Evolutionary conservation across 2,797 vertebrate genomes (phyloP).

Genomic region (Valencia hispanica): DNA sequence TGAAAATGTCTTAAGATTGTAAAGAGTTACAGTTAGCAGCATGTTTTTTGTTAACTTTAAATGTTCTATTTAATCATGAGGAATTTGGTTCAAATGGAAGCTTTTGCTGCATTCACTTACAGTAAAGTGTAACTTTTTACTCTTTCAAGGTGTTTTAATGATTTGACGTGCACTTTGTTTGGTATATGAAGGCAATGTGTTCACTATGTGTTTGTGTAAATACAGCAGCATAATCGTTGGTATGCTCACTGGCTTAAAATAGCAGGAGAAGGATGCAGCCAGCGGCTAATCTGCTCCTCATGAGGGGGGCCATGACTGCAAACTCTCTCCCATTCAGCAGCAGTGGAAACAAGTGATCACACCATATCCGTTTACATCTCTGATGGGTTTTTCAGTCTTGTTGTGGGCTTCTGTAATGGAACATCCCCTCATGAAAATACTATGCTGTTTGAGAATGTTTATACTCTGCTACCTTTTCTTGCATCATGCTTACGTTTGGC

Average conservation of each 20-base stretch:
- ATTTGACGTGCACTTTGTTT: background rate
- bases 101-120: background rate
- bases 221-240: conserved; percentile 1
- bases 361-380: conserved; percentile 72
- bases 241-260: conserved; percentile 11
- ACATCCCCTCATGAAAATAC: conserved; percentile 66
- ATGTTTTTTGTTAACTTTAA: background rate
- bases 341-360: conserved; percentile 78
- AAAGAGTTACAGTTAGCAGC: background rate
- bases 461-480: conserved; percentile 24
- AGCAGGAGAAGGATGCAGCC: conserved; percentile 25
- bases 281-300: conserved; percentile 36
- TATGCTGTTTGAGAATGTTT: conserved; percentile 64
- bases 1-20: background rate
- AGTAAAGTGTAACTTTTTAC: background rate
- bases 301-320: conserved; percentile 54
- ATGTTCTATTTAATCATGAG: background rate
- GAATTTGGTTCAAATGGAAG: background rate
- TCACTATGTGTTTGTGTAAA: background rate
- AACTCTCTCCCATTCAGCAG: conserved; percentile 57
- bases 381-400: conserved; percentile 73
- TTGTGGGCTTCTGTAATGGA: conserved; percentile 72
- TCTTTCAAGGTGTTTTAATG: background rate
- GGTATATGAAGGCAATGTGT: background rate
- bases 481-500: conserved; percentile 9